phyloP scores from a whole-genome alignment of 1,140 invertebrate species.

The Heliothis subflexa region DNA sequence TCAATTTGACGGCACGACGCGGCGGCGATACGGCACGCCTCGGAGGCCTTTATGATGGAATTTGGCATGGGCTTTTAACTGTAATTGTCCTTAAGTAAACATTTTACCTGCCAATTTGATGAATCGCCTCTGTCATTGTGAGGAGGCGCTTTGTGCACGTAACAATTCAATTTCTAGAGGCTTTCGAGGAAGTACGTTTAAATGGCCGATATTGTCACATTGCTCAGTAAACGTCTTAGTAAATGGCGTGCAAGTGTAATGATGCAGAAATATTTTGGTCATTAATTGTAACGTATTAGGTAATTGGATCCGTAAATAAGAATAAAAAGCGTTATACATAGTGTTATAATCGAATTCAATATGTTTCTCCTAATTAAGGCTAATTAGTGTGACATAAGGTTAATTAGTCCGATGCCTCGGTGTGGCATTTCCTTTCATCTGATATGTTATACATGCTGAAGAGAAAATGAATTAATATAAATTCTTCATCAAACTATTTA shows the following conservation, averaged over 20 bases:
- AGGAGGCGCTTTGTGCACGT: conserved; percentile 58
- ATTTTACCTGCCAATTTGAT: conserved; percentile 83
- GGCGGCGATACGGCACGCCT: conserved; percentile 64
- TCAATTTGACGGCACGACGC: conserved; percentile 76
- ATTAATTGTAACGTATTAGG: too few species aligned
- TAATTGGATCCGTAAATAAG: too few species aligned
- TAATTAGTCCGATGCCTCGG: too few species aligned
- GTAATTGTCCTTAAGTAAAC: conserved; percentile 81
- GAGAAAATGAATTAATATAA: too few species aligned
- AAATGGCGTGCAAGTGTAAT: neutral
- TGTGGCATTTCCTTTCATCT: too few species aligned
- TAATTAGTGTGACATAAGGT: too few species aligned
- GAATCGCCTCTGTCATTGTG: conserved; percentile 69
- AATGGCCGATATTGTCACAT: conserved; percentile 22
- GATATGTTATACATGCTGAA: too few species aligned
- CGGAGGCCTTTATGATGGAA: conserved; percentile 71
- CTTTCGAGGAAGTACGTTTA: conserved; percentile 21
- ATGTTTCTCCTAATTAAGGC: too few species aligned
- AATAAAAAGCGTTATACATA: too few species aligned
- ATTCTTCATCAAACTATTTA: too few species aligned
- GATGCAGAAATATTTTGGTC: neutral
- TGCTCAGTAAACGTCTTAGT: neutral
- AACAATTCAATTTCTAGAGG: conserved; percentile 76
- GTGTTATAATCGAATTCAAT: too few species aligned
- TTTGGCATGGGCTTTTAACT: conserved; percentile 81